Conservation (phyloP, 2,888 invertebrate genomes). For the Oscheius sp. region DNA sequence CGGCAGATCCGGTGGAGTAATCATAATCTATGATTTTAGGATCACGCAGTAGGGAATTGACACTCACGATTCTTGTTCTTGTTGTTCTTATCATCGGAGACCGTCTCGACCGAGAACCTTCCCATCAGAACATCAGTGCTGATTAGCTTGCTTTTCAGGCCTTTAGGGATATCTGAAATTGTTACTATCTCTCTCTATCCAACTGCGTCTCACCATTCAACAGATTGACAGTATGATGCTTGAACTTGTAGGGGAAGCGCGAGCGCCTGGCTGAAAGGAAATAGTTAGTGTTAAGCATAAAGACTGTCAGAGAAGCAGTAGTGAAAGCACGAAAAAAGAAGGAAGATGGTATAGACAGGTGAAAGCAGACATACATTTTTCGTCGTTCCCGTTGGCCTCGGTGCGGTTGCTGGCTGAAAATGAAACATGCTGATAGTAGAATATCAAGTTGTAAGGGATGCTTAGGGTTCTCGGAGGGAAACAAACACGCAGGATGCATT, state of each 20-base stretch:
- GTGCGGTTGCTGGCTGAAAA: slow-evolving; percentile 26
- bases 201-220: slow-evolving; percentile 56
- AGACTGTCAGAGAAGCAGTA: not conserved
- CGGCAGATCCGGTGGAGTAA: slow-evolving; percentile 62
- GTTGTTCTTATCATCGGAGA: slow-evolving; percentile 38
- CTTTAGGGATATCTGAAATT: slow-evolving; percentile 19
- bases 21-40: slow-evolving; percentile 11
- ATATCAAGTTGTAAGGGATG: not conserved
- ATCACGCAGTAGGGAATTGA: not conserved
- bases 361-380: slow-evolving; percentile 45
- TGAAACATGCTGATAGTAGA: slow-evolving; percentile 28
- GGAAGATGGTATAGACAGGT: not conserved
- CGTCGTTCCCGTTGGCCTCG: slow-evolving; percentile 40
- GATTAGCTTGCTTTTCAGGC: slow-evolving; percentile 83
- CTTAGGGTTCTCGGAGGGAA: too few relatives aligned
- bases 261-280: slow-evolving; percentile 61
- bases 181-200: too few relatives aligned
- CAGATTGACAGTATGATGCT: slow-evolving; percentile 73
- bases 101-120: slow-evolving; percentile 54
- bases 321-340: not conserved
- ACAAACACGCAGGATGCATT: not conserved
- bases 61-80: slow-evolving; percentile 55
- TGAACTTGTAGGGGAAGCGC: slow-evolving; percentile 72
- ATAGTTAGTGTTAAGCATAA: not conserved
- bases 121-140: slow-evolving; percentile 96